phyloP scores from a whole-genome alignment of 2,888 invertebrate genomes.

The Nephrotoma appendiculata region DNA sequence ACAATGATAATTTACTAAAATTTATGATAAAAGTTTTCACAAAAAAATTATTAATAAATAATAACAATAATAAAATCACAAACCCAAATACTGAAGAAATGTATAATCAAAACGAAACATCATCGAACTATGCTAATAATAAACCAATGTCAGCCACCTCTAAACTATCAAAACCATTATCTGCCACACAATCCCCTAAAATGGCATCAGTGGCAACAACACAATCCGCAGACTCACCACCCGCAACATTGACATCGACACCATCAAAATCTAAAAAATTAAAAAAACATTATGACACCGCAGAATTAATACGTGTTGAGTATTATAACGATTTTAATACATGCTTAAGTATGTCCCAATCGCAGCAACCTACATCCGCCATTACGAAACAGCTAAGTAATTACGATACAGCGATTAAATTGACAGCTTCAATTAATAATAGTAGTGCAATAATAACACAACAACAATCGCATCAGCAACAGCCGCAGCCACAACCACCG shows the following conservation, averaged over 20 bases:
- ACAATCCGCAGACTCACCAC: background rate
- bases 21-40: background rate
- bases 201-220: background rate
- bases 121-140: background rate
- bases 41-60: background rate
- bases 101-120: background rate
- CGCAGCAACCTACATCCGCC: background rate
- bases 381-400: background rate
- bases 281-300: background rate
- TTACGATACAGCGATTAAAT: background rate
- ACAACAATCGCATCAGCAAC: background rate
- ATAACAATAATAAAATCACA: background rate
- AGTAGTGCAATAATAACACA: background rate
- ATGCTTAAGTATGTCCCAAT: background rate
- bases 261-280: background rate
- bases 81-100: background rate
- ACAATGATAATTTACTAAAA: background rate
- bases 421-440: background rate
- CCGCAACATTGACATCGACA: background rate
- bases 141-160: background rate
- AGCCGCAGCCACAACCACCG: background rate
- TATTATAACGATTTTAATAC: constrained; percentile 3
- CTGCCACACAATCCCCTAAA: background rate
- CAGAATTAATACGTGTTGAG: background rate
- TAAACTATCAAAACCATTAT: background rate